These are phyloP conservation scores for Anthoptus insignis DNA, from an alignment of 2,888 invertebrate genomes.

Conservation along the genomic window DNA sequence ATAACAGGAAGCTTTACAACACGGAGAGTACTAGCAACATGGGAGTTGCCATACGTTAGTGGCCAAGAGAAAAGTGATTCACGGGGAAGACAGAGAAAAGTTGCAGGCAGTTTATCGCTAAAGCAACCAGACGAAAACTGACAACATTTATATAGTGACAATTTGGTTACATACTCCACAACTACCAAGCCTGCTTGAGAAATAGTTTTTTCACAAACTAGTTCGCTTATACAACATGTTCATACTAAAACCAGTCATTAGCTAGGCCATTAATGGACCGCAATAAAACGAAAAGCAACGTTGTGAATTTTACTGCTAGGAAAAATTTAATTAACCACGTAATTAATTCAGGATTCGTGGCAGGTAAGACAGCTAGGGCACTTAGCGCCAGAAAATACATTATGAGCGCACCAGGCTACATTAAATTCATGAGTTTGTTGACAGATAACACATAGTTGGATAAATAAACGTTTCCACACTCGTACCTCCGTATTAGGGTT, in stretches of 20 bases:
- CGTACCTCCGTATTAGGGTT: no score
- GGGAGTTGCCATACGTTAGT: no score
- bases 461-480: no score
- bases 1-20: no score
- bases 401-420: constrained; percentile 39
- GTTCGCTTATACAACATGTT: constrained; percentile 1
- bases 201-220: background rate
- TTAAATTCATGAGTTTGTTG: constrained; percentile 14
- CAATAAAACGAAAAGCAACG: constrained; percentile 18
- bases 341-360: constrained; percentile 65
- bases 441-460: background rate
- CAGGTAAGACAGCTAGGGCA: constrained; percentile 50
- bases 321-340: constrained; percentile 62
- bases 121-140: no score
- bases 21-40: no score
- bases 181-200: background rate
- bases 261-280: constrained; percentile 16
- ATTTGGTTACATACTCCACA: no score
- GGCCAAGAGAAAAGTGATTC: no score
- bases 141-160: no score
- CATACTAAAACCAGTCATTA: constrained; percentile 16
- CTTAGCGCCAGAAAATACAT: constrained; percentile 56
- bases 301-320: constrained; percentile 23
- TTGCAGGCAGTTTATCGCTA: no score
- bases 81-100: no score